Evolutionary conservation across 2,888 invertebrate genomes (phyloP).

Genomic region (Eupithecia vulgata): DNA sequence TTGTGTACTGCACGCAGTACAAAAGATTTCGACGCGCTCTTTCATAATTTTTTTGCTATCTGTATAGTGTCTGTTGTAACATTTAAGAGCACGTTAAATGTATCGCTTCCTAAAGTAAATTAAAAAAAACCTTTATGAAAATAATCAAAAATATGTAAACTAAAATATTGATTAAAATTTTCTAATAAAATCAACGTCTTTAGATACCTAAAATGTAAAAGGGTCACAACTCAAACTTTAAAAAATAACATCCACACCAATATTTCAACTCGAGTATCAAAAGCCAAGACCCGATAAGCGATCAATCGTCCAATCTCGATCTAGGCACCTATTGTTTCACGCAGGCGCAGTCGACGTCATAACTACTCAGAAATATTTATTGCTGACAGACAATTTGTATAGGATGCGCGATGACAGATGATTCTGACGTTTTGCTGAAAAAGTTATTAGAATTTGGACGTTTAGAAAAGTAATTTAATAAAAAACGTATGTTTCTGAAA

Average conservation of each 20-base stretch:
- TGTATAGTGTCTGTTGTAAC: not conserved
- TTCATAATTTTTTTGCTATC: not conserved
- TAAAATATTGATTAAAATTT: no score
- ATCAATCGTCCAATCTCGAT: slow-evolving; percentile 45
- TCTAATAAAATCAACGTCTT: no score
- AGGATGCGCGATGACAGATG: not conserved
- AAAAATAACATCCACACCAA: not conserved
- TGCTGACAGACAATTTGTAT: slow-evolving; percentile 28
- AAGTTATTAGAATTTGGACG: not conserved
- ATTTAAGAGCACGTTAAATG: not conserved
- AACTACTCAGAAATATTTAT: slow-evolving; percentile 28
- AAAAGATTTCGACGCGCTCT: not conserved
- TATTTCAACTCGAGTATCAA: slow-evolving; percentile 11
- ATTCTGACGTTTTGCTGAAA: not conserved
- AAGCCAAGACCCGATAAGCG: slow-evolving; percentile 48
- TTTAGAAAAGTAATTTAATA: not conserved
- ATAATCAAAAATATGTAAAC: not conserved
- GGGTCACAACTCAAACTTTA: not conserved
- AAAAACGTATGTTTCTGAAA: not conserved
- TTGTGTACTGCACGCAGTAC: not conserved
- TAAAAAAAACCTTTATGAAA: not conserved
- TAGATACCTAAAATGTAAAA: not conserved
- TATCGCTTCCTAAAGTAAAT: not conserved
- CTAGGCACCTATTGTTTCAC: slow-evolving; percentile 51
- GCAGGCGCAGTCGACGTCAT: slow-evolving; percentile 33